phyloP scores from a whole-genome alignment of 2,888 invertebrate species.

The Pheosia tremula region DNA sequence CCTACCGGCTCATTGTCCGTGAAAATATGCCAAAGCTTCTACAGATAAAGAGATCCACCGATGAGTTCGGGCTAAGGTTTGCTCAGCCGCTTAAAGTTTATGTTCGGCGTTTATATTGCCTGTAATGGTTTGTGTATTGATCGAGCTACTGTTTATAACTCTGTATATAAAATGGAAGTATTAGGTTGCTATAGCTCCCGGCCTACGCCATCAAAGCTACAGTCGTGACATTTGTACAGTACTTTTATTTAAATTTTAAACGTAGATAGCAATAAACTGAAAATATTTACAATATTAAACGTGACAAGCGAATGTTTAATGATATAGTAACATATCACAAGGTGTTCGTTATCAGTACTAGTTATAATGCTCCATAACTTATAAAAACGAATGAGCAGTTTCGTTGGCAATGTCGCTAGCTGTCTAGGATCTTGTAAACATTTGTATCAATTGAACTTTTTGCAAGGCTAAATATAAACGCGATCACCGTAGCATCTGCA shows the following conservation, averaged over 20 bases:
- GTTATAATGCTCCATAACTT: slow-evolving; percentile 15
- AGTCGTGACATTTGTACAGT: too few species aligned
- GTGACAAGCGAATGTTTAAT: too few species aligned
- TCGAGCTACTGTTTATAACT: not conserved
- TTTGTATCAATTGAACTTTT: slow-evolving; percentile 23
- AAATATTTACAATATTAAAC: too few species aligned
- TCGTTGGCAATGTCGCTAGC: slow-evolving; percentile 38
- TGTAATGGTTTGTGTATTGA: slow-evolving; percentile 1
- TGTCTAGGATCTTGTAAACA: slow-evolving; percentile 25
- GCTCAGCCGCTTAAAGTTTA: not conserved
- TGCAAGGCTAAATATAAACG: slow-evolving; percentile 7
- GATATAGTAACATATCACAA: not conserved
- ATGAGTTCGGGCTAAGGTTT: not conserved
- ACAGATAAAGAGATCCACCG: slow-evolving; percentile 3
- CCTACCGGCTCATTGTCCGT: slow-evolving; percentile 7
- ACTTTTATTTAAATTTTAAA: too few species aligned
- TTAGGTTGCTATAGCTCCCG: not conserved
- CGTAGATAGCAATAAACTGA: too few species aligned
- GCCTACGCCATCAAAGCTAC: too few species aligned
- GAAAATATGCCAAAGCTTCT: slow-evolving; percentile 31
- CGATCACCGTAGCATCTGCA: not conserved
- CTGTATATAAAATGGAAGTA: not conserved
- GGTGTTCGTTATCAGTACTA: not conserved
- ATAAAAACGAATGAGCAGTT: slow-evolving; percentile 12
- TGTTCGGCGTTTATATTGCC: not conserved